These are phyloP conservation scores for Psilopogon haemacephalus DNA, from an alignment of 2,113 vertebrate genomes.

Conservation along the genomic window DNA sequence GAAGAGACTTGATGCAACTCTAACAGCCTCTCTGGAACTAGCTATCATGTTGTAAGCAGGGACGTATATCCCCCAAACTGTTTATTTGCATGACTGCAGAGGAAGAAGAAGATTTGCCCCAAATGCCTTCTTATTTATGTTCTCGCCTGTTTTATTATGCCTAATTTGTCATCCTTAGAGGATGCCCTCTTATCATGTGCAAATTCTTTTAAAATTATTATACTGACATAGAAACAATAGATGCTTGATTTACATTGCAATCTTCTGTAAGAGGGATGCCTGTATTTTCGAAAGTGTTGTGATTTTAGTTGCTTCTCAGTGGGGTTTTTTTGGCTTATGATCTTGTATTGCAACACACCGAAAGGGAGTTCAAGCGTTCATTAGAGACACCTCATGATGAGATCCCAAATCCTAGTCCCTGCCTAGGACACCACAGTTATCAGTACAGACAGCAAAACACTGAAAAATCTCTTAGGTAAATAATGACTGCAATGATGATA, in stretches of 20 bases:
- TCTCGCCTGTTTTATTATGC: slow-evolving; percentile 44
- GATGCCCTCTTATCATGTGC: slow-evolving; percentile 38
- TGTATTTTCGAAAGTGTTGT: slow-evolving; percentile 55
- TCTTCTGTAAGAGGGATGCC: slow-evolving; percentile 32
- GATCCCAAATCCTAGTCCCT: slow-evolving; percentile 39
- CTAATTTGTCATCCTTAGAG: slow-evolving; percentile 57
- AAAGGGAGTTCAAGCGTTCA: neutral
- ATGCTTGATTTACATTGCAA: slow-evolving; percentile 58
- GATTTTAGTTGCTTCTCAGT: slow-evolving; percentile 48
- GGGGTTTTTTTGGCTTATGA: slow-evolving; percentile 28
- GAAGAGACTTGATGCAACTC: neutral
- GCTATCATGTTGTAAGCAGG: neutral
- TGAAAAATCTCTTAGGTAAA: slow-evolving; percentile 59
- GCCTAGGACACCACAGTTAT: neutral
- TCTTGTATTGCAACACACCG: neutral
- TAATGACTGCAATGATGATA: slow-evolving; percentile 21
- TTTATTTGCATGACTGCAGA: slow-evolving; percentile 7
- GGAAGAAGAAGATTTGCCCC: slow-evolving; percentile 46
- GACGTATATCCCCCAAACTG: neutral
- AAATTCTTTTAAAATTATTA: slow-evolving; percentile 65
- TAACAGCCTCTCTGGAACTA: neutral
- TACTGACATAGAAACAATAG: slow-evolving; percentile 59
- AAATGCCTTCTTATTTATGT: slow-evolving; percentile 48
- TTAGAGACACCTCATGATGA: neutral
- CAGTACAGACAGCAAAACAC: neutral